These are phyloP conservation scores for Euwallacea fornicatus DNA, from an alignment of 1,140 invertebrate genomes.

Conservation along the genomic window DNA sequence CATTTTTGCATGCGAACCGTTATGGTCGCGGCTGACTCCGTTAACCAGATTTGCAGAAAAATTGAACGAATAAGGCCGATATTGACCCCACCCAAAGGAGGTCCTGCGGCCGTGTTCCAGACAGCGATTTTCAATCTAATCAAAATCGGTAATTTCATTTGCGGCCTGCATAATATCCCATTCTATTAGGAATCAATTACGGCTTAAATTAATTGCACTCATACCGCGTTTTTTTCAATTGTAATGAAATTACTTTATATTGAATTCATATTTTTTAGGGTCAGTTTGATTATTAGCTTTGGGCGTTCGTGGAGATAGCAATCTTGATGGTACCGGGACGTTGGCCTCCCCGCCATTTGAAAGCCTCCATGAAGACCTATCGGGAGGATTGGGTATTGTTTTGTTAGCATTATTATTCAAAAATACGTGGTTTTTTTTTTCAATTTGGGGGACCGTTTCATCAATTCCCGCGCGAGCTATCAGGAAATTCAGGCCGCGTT, in stretches of 20 bases:
- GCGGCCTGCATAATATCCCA: conserved; percentile 1
- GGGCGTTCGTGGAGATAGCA: too few species aligned
- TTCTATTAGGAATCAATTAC: not conserved
- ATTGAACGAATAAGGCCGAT: too few species aligned
- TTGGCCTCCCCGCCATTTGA: not conserved
- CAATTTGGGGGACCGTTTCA: conserved; percentile 20
- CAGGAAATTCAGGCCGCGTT: conserved; percentile 38
- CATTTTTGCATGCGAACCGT: too few species aligned
- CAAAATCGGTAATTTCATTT: conserved; percentile 1
- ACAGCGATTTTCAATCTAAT: not conserved
- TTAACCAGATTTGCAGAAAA: too few species aligned
- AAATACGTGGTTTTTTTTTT: conserved; percentile 29
- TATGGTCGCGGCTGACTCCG: too few species aligned
- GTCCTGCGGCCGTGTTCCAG: not conserved
- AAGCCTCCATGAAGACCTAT: not conserved
- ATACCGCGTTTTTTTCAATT: not conserved
- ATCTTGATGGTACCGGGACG: too few species aligned
- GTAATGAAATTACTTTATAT: not conserved
- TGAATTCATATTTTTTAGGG: not conserved
- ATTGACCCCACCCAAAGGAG: too few species aligned
- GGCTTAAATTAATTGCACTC: not conserved
- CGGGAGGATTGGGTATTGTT: conserved; percentile 2
- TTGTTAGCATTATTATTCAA: conserved; percentile 35
- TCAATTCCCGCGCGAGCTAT: conserved; percentile 34
- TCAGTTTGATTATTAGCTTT: too few species aligned